Evolutionary conservation across 2,888 invertebrate species (phyloP), one percentile per base, ranked within the genome.

Genomic region (Stenchaetothrips biformis): DNA sequence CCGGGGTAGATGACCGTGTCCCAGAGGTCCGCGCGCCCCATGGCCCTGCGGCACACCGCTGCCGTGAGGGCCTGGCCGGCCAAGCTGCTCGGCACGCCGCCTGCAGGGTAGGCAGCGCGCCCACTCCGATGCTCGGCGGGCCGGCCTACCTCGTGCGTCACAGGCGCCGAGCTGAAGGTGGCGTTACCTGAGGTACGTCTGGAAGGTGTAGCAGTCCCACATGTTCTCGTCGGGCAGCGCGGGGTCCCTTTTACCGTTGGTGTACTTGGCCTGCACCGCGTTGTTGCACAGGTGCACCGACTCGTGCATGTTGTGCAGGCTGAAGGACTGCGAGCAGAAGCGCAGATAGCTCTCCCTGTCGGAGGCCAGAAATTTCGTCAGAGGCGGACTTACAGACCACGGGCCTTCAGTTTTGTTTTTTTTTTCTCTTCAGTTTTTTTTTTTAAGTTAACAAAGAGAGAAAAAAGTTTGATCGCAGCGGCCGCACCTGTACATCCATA

Each of bases 151-250:
- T 4, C 37, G 37, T 37, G 37, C 37, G 1, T 37, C 37, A 4
- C 37, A 37, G 37, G 37, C 37, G 37, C 37, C 4, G 37, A 37
- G 37, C 37, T 37, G 37, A n/a, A n/a, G n/a, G n/a, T n/a, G 11
- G 59, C n/a, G 84, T 84, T 84, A 89, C 89, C 86, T 87, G 62
- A 89, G 85, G 83, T 92, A 92, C 3, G 89, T 87, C 85, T 92
- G 91, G 84, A 94, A 95, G 81, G 91, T 91, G 49, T 91, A 89
- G 82, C 92, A 90, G 83, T 92, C 91, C 96, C 96, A 96, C 96
- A 96, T 96, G 85, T 95, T 95, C 83, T 92, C 91, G 48, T 87
- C 86, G 0, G 96, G 96, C 47, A 96, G 87, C 9, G 90, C 88
- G 13, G 89, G 82, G 86, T 93, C 90, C 67, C 92, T 87, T 79